Base-by-base conservation (phyloP, 2,888 invertebrate species). In the Coleophora deauratella region DNA sequence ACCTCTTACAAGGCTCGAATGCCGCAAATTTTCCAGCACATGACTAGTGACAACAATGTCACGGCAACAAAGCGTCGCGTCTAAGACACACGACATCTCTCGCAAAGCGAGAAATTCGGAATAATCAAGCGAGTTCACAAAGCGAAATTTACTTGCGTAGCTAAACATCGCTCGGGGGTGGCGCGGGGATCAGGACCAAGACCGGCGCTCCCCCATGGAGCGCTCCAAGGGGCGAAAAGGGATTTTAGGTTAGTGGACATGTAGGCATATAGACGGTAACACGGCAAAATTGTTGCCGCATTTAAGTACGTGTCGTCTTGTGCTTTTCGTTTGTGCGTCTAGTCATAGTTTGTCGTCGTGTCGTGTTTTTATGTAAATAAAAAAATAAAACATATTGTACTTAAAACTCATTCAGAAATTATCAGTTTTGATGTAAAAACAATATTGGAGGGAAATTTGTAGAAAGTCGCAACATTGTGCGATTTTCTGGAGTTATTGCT, bases 241-340 rank as follows among this genome's bases (percentile, higher is more conserved):
- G 75, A 77, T 82, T 84, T 84, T 84, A 82, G 84, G 77, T 85
- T 86, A 86, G 86, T 86, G 86, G 86, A 80, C 86, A 86, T 86
- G 86, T 86, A 86, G 86, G 79, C 84, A 85, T 86, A 84, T 81
- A 80, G 81, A 80, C 81, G 85, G 73, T 67, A 79, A 85, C 86
- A 86, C 86, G 86, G 82, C 86, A 76, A 75, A 74, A 75, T 81
- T 77, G 86, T 85, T 86, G 85, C 82, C 81, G 80, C 74, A 77
- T 84, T 85, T 86, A 21, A 82, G 74, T 85, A 85, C 81, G 81
- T 82, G 79, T 79, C 74, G 78, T 84, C 77, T 79, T 77, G 82
- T 85, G 80, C 70, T 78, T 86, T 85, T 78, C 74, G 78, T 85
- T 78, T 72, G 84, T 84, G 72, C 79, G 85, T 85, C 72, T 67